phyloP scores from a whole-genome alignment of 2,113 vertebrate species.

The Dicrurus megarhynchus region DNA sequence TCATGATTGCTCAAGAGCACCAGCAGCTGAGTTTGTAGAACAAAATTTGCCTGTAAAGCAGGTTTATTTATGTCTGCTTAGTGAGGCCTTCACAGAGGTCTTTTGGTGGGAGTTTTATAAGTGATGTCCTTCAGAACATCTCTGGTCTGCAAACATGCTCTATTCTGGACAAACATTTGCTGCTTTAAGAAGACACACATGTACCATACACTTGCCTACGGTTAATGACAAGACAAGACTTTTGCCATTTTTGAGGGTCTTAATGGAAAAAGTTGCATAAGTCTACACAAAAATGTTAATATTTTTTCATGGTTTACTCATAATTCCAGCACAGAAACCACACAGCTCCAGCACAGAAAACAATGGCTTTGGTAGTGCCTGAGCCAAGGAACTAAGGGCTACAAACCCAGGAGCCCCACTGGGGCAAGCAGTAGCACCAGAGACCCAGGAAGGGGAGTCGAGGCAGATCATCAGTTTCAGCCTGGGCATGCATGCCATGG shows the following conservation, averaged over 20 bases:
- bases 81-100: background rate
- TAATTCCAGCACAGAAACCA: background rate
- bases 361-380: slow-evolving; percentile 27
- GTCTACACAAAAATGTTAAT: background rate
- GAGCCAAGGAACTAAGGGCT: background rate
- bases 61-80: background rate
- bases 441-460: background rate
- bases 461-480: background rate
- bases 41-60: background rate
- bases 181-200: background rate
- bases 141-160: background rate
- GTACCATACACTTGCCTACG: rapidly evolving
- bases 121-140: background rate
- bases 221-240: background rate
- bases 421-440: background rate
- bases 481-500: rapidly evolving
- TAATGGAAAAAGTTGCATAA: slow-evolving; percentile 39
- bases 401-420: background rate
- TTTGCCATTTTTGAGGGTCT: slow-evolving; percentile 23
- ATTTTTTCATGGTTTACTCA: slow-evolving; percentile 27
- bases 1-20: background rate
- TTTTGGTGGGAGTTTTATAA: background rate
- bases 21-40: background rate
- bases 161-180: background rate
- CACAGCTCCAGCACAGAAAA: slow-evolving; percentile 27